Evolutionary conservation across 2,888 invertebrate genomes (phyloP).

Genomic region (Cryptus viduatorius): DNA sequence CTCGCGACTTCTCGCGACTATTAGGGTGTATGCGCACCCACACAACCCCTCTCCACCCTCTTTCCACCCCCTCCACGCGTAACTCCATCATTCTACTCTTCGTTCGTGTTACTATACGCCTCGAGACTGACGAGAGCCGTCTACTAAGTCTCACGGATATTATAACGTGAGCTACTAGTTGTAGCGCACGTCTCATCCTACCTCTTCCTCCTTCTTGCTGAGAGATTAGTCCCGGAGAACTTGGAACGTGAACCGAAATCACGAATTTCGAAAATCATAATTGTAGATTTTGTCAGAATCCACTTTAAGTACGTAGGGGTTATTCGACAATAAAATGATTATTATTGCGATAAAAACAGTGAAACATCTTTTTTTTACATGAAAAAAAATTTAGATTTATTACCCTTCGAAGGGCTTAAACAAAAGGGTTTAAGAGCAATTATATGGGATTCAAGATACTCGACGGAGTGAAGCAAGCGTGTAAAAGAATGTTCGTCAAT

Average conservation of each 20-base stretch:
- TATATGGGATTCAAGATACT: neutral
- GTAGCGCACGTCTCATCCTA: constrained; percentile 3
- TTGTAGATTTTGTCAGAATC: too few species aligned
- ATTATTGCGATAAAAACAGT: too few species aligned
- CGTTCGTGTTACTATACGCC: constrained; percentile 17
- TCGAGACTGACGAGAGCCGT: constrained; percentile 35
- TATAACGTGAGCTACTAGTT: constrained; percentile 31
- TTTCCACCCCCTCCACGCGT: neutral
- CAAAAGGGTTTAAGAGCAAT: neutral
- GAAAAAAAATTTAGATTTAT: neutral
- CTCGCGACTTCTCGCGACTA: constrained; percentile 52
- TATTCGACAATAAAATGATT: too few species aligned
- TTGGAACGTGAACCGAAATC: neutral
- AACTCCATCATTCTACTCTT: constrained; percentile 21
- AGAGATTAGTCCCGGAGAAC: constrained; percentile 20
- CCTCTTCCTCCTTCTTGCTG: neutral
- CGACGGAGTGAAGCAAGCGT: neutral
- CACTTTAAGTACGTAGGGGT: too few species aligned
- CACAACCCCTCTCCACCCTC: neutral
- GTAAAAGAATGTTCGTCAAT: neutral
- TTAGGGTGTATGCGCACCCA: constrained; percentile 31
- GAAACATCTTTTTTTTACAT: too few species aligned
- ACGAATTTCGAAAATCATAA: neutral
- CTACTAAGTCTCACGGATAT: constrained; percentile 41
- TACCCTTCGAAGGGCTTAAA: neutral